These are phyloP conservation scores for Nothocercus nigrocapillus DNA, from an alignment of 2,113 vertebrate species.

Conservation along the genomic window DNA sequence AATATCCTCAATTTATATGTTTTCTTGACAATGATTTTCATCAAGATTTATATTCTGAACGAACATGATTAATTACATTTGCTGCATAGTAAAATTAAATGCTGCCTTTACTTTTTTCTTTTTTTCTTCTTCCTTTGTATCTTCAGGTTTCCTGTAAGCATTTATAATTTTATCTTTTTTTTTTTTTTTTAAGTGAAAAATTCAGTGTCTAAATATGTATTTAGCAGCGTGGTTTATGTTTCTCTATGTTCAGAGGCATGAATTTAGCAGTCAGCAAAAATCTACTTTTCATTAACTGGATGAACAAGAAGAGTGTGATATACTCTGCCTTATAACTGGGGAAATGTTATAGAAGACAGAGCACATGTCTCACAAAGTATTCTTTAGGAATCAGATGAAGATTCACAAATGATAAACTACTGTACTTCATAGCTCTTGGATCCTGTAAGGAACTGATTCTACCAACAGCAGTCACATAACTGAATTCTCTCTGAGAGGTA, in stretches of 20 bases:
- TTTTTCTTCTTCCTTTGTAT: background rate
- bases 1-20: background rate
- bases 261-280: background rate
- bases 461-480: background rate
- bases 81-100: background rate
- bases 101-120: background rate
- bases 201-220: background rate
- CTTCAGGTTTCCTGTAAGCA: background rate
- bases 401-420: background rate
- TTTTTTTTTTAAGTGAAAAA: background rate
- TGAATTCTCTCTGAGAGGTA: background rate
- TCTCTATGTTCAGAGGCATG: background rate
- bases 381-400: background rate
- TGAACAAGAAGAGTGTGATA: background rate
- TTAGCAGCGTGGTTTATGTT: background rate
- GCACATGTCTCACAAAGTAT: background rate
- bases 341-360: background rate
- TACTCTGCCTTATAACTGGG: background rate
- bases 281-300: background rate
- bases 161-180: background rate
- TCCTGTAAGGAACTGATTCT: background rate
- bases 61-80: background rate
- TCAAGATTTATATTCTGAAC: background rate
- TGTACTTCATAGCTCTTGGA: background rate
- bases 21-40: background rate